Percentiles rank a stretch among this genome's conserved stretches.
These are phyloP conservation scores for Caenorhabditis sp. DNA, from an alignment of 2,888 invertebrate genomes.

Conservation along the genomic window DNA sequence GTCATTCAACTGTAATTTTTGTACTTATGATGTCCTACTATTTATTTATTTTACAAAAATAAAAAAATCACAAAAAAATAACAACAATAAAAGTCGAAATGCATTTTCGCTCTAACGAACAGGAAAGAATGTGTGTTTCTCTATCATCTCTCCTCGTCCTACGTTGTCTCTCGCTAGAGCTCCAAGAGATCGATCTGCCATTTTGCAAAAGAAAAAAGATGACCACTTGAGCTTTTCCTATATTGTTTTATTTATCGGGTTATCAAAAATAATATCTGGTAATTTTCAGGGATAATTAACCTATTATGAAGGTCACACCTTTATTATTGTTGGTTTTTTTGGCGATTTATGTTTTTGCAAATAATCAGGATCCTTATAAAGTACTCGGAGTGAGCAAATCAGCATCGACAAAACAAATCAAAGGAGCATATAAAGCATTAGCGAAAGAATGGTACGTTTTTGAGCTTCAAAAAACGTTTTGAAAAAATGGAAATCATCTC, in stretches of 20 bases:
- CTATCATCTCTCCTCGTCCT: not conserved
- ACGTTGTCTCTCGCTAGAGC: not conserved
- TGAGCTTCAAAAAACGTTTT: slow-evolving; percentile 3
- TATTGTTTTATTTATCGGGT: not conserved
- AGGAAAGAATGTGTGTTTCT: not conserved
- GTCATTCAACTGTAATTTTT: not conserved
- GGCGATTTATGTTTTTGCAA: not conserved
- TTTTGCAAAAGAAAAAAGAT: not conserved
- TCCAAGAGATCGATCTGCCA: not conserved
- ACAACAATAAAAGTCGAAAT: not conserved
- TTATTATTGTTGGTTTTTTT: not conserved
- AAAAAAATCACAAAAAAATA: not conserved
- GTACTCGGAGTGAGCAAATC: slow-evolving; percentile 80
- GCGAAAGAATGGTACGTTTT: slow-evolving; percentile 85
- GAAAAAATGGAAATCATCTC: no score
- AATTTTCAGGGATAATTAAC: not conserved
- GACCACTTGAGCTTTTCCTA: not conserved
- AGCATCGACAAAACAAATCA: slow-evolving; percentile 83
- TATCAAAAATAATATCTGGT: not conserved
- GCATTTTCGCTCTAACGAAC: not conserved
- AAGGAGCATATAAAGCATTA: slow-evolving; percentile 86
- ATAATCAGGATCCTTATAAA: slow-evolving; percentile 58
- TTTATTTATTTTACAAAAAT: not conserved
- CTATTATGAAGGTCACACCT: not conserved
- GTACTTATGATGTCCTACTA: not conserved